A percentile compares a stretch with the other conserved stretches of the same genome.
Conservation (phyloP, 2,888 invertebrate genomes). For the Byasa hedistus region DNA sequence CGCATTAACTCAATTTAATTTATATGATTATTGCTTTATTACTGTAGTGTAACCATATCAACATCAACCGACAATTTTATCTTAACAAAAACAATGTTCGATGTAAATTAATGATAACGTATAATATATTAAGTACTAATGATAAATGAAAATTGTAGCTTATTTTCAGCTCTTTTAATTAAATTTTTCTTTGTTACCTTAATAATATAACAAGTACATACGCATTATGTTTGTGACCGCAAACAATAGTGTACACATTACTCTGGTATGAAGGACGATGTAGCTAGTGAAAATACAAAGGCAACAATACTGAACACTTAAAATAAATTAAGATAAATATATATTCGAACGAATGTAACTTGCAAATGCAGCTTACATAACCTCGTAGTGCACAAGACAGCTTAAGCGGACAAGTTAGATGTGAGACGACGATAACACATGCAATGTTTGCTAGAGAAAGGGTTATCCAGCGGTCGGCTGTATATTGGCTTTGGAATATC, state of each 20-base stretch:
- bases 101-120: no score
- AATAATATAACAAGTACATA: no score
- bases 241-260: no score
- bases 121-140: no score
- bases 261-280: no score
- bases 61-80: no score
- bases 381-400: conserved; percentile 16
- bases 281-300: no score
- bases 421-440: conserved; percentile 27
- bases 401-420: conserved; percentile 20
- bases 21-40: neutral
- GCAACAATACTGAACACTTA: neutral
- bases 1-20: neutral
- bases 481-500: conserved; percentile 4
- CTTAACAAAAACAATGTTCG: no score
- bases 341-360: conserved; percentile 12
- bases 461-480: conserved; percentile 7
- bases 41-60: neutral
- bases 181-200: no score
- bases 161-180: no score
- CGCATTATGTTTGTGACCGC: no score
- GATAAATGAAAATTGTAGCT: no score
- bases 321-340: neutral
- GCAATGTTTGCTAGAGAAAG: conserved; percentile 25
- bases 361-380: conserved; percentile 25